Percentiles rank a stretch among this genome's conserved stretches.
phyloP scores from a whole-genome alignment of 2,113 vertebrate genomes.

The Apaloderma vittatum region DNA sequence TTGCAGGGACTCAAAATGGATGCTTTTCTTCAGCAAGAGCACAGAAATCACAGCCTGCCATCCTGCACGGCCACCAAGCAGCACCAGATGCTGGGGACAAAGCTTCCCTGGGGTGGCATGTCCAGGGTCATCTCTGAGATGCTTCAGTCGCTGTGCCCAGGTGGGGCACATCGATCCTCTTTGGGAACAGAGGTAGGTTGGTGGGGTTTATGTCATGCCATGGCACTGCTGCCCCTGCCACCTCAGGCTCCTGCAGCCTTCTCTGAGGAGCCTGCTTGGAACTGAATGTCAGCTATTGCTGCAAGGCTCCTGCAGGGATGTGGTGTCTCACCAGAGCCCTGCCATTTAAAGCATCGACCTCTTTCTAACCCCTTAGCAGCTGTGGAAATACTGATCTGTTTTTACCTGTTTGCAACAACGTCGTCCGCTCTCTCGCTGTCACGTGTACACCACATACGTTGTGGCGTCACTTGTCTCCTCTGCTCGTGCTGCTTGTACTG shows the following conservation, averaged over 20 bases:
- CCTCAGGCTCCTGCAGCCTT: neutral
- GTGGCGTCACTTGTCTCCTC: neutral
- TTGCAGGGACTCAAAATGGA: neutral
- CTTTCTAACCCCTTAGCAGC: conserved; percentile 19
- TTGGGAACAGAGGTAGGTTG: neutral
- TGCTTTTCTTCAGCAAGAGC: neutral
- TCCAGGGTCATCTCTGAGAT: neutral
- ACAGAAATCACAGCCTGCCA: neutral
- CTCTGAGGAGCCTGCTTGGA: neutral
- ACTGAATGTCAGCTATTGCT: conserved; percentile 56
- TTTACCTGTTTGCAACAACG: neutral
- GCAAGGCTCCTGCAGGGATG: conserved; percentile 24
- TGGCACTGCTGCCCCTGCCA: neutral
- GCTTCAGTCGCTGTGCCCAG: neutral
- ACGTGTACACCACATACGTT: accelerated
- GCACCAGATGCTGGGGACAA: neutral
- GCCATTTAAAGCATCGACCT: conserved; percentile 35
- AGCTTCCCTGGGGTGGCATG: neutral
- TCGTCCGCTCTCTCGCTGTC: neutral
- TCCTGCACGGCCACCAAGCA: accelerated
- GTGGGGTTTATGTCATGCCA: neutral
- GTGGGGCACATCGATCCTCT: neutral
- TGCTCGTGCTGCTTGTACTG: accelerated
- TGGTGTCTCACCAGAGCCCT: neutral
- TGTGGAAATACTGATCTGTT: neutral